phyloP scores from a whole-genome alignment of 2,888 invertebrate species.

The Ptychoptera contaminata region DNA sequence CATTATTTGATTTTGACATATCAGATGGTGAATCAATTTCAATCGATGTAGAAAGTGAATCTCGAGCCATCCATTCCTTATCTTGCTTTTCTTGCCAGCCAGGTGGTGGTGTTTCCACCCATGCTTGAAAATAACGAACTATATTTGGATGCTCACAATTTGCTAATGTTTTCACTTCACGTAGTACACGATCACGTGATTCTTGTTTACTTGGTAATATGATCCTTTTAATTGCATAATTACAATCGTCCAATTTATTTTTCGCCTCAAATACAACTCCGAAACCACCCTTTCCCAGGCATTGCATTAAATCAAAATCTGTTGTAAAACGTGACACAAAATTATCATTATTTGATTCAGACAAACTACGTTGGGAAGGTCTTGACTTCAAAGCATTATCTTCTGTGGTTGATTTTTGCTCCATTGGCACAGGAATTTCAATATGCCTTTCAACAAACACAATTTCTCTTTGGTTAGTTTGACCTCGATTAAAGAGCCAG shows the following conservation, averaged over 20 bases:
- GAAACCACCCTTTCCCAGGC: constrained; percentile 83
- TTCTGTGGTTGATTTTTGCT: constrained; percentile 20
- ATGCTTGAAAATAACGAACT: constrained; percentile 89
- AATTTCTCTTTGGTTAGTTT: constrained; percentile 20
- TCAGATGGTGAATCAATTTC: constrained; percentile 25
- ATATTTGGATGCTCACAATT: constrained; percentile 90
- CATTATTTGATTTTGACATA: not conserved
- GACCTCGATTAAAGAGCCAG: no score
- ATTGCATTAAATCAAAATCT: constrained; percentile 70
- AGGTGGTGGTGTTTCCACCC: constrained; percentile 84
- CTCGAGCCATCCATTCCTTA: constrained; percentile 29
- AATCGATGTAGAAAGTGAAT: constrained; percentile 25
- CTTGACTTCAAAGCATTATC: not conserved
- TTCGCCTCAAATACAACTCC: constrained; percentile 91
- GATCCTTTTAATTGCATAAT: constrained; percentile 91
- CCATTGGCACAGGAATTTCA: constrained; percentile 26
- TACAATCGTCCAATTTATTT: constrained; percentile 86
- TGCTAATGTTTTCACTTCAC: constrained; percentile 90
- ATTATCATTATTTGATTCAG: constrained; percentile 23
- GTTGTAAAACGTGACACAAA: constrained; percentile 51
- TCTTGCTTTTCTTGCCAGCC: constrained; percentile 78
- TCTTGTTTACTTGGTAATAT: constrained; percentile 68
- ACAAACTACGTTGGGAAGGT: constrained; percentile 13
- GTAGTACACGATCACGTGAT: constrained; percentile 72
- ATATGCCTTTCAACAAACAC: constrained; percentile 29